Conservation (phyloP, 2,797 vertebrate genomes). For the Hydrocynus forskahlii region DNA sequence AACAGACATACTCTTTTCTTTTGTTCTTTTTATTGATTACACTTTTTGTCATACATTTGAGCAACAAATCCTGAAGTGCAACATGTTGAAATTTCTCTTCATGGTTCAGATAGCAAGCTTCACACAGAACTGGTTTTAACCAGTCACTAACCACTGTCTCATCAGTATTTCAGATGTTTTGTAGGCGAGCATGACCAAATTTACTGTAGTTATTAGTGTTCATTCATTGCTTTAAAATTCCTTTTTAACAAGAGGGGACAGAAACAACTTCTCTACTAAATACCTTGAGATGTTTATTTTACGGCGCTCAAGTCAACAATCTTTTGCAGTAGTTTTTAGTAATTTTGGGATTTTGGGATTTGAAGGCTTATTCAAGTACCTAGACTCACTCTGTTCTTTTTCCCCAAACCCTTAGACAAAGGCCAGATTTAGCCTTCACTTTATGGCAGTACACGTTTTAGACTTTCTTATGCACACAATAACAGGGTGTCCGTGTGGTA, state of each 20-base stretch:
- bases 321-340: background rate
- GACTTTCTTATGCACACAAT: too few species aligned
- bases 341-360: too few species aligned
- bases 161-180: background rate
- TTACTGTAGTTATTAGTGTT: background rate
- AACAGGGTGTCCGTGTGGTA: too few species aligned
- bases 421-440: background rate
- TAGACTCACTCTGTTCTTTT: background rate
- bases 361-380: background rate
- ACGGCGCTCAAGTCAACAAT: background rate
- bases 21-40: too few species aligned
- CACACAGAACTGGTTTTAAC: background rate
- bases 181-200: background rate
- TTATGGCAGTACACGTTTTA: too few species aligned
- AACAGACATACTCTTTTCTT: background rate
- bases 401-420: background rate
- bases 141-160: background rate
- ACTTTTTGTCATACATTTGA: background rate
- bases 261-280: background rate
- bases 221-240: background rate
- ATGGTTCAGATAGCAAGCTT: background rate
- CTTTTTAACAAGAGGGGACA: too few species aligned
- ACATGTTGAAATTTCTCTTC: background rate
- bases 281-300: background rate
- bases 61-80: background rate